Conservation (phyloP, 2,113 vertebrate species). For the Rhineura floridana region DNA sequence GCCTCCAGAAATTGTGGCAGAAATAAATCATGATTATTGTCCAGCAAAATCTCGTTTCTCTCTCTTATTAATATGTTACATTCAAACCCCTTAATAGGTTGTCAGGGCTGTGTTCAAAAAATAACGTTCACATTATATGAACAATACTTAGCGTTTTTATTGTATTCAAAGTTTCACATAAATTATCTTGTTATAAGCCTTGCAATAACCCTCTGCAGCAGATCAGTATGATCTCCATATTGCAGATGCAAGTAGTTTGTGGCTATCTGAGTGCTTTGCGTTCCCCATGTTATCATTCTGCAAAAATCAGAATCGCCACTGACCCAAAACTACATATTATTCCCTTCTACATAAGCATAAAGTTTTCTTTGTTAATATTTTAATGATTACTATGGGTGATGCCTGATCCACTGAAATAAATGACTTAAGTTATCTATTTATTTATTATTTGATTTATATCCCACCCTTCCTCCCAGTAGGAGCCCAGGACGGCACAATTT, state of each 20-base stretch:
- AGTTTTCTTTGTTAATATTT: slow-evolving; percentile 16
- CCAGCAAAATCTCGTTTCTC: not conserved
- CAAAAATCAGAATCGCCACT: not conserved
- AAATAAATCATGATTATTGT: not conserved
- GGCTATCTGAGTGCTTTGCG: not conserved
- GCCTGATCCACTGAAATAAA: no score
- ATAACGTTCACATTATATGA: not conserved
- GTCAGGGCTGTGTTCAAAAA: not conserved
- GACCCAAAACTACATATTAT: not conserved
- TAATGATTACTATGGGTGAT: slow-evolving; percentile 15
- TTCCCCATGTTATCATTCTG: not conserved
- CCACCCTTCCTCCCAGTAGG: no score
- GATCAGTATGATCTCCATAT: not conserved
- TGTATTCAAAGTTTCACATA: not conserved
- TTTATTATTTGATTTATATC: no score
- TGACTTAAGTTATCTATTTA: no score
- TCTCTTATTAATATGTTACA: not conserved
- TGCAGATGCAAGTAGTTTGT: not conserved
- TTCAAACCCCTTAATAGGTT: not conserved
- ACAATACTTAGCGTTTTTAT: not conserved
- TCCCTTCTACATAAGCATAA: not conserved
- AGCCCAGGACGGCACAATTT: no score
- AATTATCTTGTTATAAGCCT: not conserved
- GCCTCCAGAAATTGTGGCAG: no score
- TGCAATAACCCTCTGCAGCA: not conserved